Evolutionary conservation across 2,797 vertebrate genomes (phyloP).

Genomic region (Amphiprion clarkii): DNA sequence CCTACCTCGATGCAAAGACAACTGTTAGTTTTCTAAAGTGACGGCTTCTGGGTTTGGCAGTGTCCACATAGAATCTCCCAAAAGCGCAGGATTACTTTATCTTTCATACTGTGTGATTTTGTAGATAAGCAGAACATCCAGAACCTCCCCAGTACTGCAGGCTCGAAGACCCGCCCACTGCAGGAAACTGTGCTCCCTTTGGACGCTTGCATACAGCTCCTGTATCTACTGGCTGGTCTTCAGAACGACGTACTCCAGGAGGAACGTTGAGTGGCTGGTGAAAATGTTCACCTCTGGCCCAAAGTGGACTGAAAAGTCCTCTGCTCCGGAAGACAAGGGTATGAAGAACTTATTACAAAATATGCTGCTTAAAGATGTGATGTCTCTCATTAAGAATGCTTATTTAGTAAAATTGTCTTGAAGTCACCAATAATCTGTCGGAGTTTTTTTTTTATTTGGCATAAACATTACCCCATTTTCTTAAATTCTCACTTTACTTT

Average conservation of each 20-base stretch:
- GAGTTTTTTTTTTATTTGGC: no score
- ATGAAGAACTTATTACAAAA: neutral
- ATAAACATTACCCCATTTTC: no score
- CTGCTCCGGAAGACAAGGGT: neutral
- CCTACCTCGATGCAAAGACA: conserved; percentile 49
- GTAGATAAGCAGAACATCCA: conserved; percentile 15
- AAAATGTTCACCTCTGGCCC: conserved; percentile 56
- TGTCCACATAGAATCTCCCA: neutral
- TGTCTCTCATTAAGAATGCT: neutral
- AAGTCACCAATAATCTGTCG: no score
- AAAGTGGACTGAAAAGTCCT: neutral
- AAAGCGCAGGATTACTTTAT: neutral
- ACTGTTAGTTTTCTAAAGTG: neutral
- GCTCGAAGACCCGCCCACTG: conserved; percentile 52
- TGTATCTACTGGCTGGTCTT: conserved; percentile 63
- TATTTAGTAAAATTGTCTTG: no score
- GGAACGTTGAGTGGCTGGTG: conserved; percentile 66
- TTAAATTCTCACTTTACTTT: no score
- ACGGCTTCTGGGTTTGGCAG: neutral
- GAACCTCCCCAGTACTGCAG: conserved; percentile 1
- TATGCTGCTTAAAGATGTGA: no score
- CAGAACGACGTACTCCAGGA: conserved; percentile 3
- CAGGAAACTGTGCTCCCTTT: conserved; percentile 63
- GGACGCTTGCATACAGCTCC: conserved; percentile 42
- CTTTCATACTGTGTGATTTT: conserved; percentile 37